phyloP scores from a whole-genome alignment of 2,113 vertebrate genomes.

The Rhinogobius similis region DNA sequence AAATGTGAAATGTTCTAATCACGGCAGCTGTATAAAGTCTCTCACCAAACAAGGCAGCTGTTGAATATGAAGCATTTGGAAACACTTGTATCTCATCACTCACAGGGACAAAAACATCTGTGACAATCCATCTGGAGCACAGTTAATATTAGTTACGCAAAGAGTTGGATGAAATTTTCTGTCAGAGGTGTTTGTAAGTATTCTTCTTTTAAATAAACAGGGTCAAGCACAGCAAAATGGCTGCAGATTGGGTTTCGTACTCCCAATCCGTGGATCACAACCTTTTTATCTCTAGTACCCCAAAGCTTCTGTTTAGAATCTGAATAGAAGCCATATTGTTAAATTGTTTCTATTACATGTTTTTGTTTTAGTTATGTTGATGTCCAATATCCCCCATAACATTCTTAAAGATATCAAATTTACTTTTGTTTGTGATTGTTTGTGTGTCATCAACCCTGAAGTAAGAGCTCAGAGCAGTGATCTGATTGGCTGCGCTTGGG shows the following conservation, averaged over 20 bases:
- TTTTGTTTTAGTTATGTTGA: too few species aligned
- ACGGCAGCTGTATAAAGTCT: constrained; percentile 58
- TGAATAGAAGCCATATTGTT: too few species aligned
- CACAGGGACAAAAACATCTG: constrained; percentile 53
- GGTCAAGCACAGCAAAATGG: not conserved
- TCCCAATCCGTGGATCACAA: not conserved
- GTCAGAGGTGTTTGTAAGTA: not conserved
- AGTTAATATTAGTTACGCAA: constrained; percentile 18
- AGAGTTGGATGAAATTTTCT: not conserved
- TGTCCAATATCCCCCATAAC: too few species aligned
- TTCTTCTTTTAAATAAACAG: constrained; percentile 14
- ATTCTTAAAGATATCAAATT: too few species aligned
- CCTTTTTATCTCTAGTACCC: too few species aligned
- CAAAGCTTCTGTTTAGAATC: too few species aligned
- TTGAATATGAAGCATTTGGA: constrained; percentile 23
- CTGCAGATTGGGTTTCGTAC: not conserved
- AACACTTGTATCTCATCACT: constrained; percentile 12
- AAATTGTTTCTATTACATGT: too few species aligned
- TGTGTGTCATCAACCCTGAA: too few species aligned
- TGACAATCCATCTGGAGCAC: constrained; percentile 31
- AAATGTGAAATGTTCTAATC: constrained; percentile 23
- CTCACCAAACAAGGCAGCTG: constrained; percentile 59
- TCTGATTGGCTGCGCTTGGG: too few species aligned
- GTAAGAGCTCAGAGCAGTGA: too few species aligned
- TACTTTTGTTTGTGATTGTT: too few species aligned